Base-by-base conservation (phyloP, 2,797 vertebrate species). In the Gadopsis bispinosus region DNA sequence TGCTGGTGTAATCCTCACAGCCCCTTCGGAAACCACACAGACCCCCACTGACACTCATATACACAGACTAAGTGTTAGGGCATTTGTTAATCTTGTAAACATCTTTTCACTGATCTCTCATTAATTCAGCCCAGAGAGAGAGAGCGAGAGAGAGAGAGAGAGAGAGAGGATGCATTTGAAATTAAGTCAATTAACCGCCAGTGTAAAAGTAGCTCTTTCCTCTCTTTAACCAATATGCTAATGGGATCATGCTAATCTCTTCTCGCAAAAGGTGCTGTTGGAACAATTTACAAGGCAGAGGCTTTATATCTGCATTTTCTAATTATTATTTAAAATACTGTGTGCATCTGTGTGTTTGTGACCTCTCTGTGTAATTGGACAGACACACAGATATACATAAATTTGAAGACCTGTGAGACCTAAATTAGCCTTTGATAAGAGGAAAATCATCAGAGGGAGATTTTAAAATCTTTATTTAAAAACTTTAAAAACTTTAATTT, bases 61-160 rank as follows among this genome's bases (percentile, higher is more conserved):
- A 83, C 66, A 82, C 80, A 80, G 63, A 87, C 73, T 73, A 75
- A 87, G 77, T 87, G 88, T 87, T 83, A 77, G 88, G 81, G 84
- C 81, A 87, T 87, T 90, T 90, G 84, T 89, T 92, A 79, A 91
- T 91, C 88, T 91, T 91, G 90, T 91, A 92, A 93, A 93, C 87
- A 92, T 89, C 75, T 87, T 83, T 83, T 86, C 83, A 83, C 85
- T 84, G 84, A 87, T 90, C 87, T 83, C 89, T 89, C 86, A 92
- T 93, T 92, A 90, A 92, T 89, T 89, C 79, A 91, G 77, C 88
- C 83, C 78, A 91, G 85, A 77, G 85, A 64, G 66, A 68, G 47
- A 33, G 53, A 51, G 48, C 55, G n/a, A 68, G 39, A 54, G 39
- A 31, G 22, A 31, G 12, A 14, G 26, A n/a, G 11, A 41, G 39